Percentiles rank a stretch among this genome's conserved stretches.
These are phyloP conservation scores for Pocillopora grandis DNA, from an alignment of 92 coral and sea anemone genomes.

Conservation along the genomic window DNA sequence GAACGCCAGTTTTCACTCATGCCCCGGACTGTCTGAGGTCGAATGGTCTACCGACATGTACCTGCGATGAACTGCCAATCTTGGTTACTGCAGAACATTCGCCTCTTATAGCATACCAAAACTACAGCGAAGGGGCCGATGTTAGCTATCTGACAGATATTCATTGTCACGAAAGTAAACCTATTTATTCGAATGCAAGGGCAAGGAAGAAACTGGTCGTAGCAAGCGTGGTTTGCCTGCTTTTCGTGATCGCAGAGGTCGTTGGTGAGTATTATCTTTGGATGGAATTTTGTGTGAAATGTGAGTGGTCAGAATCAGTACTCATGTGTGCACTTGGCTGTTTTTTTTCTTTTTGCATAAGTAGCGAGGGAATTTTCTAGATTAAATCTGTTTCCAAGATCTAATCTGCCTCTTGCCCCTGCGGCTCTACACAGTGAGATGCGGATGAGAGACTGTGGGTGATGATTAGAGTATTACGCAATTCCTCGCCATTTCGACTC, in stretches of 20 bases:
- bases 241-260: constrained; percentile 92
- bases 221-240: constrained; percentile 87
- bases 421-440: neutral
- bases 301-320: neutral
- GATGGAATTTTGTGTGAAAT: neutral
- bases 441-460: neutral
- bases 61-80: neutral
- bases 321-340: neutral
- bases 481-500: neutral
- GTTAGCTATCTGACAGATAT: constrained; percentile 66
- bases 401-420: neutral
- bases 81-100: constrained; percentile 43
- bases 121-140: constrained; percentile 32
- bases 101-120: constrained; percentile 64
- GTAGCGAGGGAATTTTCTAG: neutral
- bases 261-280: constrained; percentile 65
- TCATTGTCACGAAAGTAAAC: constrained; percentile 94
- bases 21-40: neutral
- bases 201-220: constrained; percentile 84
- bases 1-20: neutral
- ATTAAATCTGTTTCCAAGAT: neutral
- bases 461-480: neutral
- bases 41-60: neutral
- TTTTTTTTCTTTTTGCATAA: neutral
- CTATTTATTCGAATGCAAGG: constrained; percentile 79